Evolutionary conservation across 1,140 invertebrate genomes (phyloP).

Genomic region (Forficula auricularia): DNA sequence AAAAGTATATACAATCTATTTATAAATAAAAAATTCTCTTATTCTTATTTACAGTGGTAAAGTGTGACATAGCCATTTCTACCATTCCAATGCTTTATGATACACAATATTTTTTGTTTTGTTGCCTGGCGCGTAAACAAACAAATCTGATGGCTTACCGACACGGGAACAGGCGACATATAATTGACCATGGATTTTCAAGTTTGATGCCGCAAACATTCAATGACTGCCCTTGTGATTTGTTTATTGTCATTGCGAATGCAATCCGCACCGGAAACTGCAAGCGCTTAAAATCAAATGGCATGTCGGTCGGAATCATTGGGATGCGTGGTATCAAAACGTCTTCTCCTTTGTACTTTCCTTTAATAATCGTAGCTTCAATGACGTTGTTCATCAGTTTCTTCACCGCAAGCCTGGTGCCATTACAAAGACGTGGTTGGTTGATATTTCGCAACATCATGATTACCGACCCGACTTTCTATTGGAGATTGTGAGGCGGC

Average conservation of each 20-base stretch:
- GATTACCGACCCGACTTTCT: slow-evolving; percentile 23
- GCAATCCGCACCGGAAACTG: slow-evolving; percentile 31
- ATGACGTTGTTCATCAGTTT: slow-evolving; percentile 23
- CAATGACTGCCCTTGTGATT: slow-evolving; percentile 29
- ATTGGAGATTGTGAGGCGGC: slow-evolving; percentile 16
- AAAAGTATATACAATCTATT: no score
- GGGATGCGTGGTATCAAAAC: slow-evolving; percentile 25
- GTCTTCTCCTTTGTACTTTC: slow-evolving; percentile 21
- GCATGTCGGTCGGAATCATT: slow-evolving; percentile 22
- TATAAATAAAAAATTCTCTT: no score
- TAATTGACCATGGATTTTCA: slow-evolving; percentile 23
- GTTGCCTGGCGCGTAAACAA: no score
- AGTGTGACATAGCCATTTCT: no score
- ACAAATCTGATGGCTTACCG: no score
- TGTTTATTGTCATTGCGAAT: slow-evolving; percentile 37
- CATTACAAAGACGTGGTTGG: slow-evolving; percentile 26
- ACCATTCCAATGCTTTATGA: no score
- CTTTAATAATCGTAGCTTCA: slow-evolving; percentile 23
- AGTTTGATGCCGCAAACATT: slow-evolving; percentile 22
- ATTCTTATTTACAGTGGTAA: no score
- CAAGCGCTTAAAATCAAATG: slow-evolving; percentile 26
- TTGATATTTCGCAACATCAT: slow-evolving; percentile 28
- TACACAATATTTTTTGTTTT: no score
- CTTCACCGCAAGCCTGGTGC: slow-evolving; percentile 24
- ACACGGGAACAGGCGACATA: slow-evolving; percentile 22